Base-by-base conservation (phyloP, 30 jellyfish, hydroid and myxozoan species). In the Turritopsis dohrnii region DNA sequence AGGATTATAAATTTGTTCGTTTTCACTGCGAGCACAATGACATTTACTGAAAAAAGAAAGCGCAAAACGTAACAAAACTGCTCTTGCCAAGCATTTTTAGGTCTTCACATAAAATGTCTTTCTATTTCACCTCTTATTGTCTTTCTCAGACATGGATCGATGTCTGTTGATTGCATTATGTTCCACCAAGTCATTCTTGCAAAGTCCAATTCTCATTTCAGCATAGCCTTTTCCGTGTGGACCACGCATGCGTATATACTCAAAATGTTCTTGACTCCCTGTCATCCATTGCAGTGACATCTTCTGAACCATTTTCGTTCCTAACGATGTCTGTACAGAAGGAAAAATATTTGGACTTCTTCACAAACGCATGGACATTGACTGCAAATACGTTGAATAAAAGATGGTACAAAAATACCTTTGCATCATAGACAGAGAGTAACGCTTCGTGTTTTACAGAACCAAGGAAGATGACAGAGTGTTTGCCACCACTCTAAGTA, bases 191-290 rank as follows among this genome's bases (percentile, higher is more conserved):
- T 71, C 65, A 66, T 30, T 71, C 69, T 75, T 79, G 53, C 82
- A 86, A 0, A 52, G 88, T 21, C 94, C 79, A 31, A 91, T 76
- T 21, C 96, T 87, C 94, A 91, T 91, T 66, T 91, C 96, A n/a
- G 97, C 97, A 82, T 81, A 91, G 8, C 97, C 97, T 71, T 91
- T 91, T 21, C 97, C 97, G 79, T 87, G 90, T 29, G 97, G 97
- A 30, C 97, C 97, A 41, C 96, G 94, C 97, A 91, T 91, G 23
- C 94, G 93, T 27, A 91, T 87, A 72, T 86, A 91, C 77, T 91
- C 97, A 29, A 85, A 81, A 79, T 86, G 97, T 25, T 91, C 97
- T 1, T 84, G 83, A 30, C 80, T 76, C 19, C 83, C 77, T 22
- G 90, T 71, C 69, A 90, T 82, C 90, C 87, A 83, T 31, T 87